phyloP scores from a whole-genome alignment of 1,140 invertebrate species.

The Achatina immaculata region DNA sequence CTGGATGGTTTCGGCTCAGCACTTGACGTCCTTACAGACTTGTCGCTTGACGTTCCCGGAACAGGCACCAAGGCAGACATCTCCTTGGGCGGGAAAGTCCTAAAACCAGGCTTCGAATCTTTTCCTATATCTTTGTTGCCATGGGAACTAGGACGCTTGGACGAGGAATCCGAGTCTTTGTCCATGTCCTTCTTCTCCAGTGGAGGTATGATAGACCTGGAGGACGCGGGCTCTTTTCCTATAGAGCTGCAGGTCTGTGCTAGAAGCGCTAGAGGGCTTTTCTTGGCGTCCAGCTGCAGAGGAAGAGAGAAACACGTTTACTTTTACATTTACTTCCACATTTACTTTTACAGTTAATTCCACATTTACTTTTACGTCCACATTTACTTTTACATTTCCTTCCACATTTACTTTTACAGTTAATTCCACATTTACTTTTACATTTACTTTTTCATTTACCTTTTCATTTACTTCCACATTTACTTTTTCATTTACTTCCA shows the following conservation, averaged over 20 bases:
- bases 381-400: no score
- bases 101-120: constrained; percentile 63
- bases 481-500: no score
- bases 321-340: background rate
- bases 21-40: constrained; percentile 17
- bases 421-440: no score
- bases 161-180: constrained; percentile 53
- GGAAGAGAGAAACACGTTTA: constrained; percentile 73
- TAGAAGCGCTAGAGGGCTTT: constrained; percentile 94
- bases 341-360: no score
- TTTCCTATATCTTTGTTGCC: constrained; percentile 51
- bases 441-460: no score
- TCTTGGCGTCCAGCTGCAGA: constrained; percentile 97
- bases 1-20: constrained; percentile 11
- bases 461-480: no score
- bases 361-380: no score
- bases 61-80: constrained; percentile 66
- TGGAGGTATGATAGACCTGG: constrained; percentile 65
- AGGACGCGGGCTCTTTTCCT: constrained; percentile 86
- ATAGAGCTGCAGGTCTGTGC: constrained; percentile 98
- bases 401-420: no score
- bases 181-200: constrained; percentile 61
- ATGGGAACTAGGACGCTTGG: constrained; percentile 49
- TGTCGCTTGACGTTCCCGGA: background rate
- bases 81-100: constrained; percentile 64